These are phyloP conservation scores for Nemotelus pantherinus DNA, from an alignment of 2,888 invertebrate species.

Conservation along the genomic window DNA sequence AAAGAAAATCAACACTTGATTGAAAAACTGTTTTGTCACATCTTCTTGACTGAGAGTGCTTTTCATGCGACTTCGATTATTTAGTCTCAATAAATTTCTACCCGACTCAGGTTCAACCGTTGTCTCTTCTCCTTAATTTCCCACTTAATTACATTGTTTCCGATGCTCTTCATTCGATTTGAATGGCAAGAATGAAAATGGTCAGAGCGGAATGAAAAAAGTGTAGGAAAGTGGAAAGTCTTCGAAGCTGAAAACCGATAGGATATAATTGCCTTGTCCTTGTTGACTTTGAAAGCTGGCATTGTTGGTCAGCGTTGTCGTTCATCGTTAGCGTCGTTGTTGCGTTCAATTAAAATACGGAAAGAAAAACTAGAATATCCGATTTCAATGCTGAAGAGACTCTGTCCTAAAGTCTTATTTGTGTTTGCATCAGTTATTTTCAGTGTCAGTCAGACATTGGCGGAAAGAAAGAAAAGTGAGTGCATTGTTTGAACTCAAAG, in stretches of 20 bases:
- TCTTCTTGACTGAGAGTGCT: slow-evolving; percentile 1
- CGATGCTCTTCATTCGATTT: background rate
- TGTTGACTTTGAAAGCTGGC: background rate
- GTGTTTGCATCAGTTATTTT: slow-evolving; percentile 45
- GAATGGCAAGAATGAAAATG: background rate
- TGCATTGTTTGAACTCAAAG: too few species aligned
- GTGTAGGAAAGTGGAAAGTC: too few species aligned
- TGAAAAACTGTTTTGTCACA: slow-evolving; percentile 24
- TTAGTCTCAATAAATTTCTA: background rate
- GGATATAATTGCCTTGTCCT: too few species aligned
- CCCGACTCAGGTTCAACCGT: background rate
- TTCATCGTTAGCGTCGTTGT: slow-evolving; percentile 24
- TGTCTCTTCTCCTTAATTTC: slow-evolving; percentile 13
- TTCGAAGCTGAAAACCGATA: too few species aligned
- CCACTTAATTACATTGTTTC: slow-evolving; percentile 25
- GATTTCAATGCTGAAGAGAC: slow-evolving; percentile 54
- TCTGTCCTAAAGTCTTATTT: slow-evolving; percentile 52
- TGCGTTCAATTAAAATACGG: slow-evolving; percentile 43
- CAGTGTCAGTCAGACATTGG: background rate
- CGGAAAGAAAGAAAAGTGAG: too few species aligned
- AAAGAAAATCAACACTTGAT: slow-evolving; percentile 13
- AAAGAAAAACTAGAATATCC: slow-evolving; percentile 50
- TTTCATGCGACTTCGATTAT: slow-evolving; percentile 29
- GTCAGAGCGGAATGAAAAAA: background rate
- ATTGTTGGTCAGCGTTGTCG: background rate